phyloP scores from a whole-genome alignment of 2,888 invertebrate genomes.

The Notodonta dromedarius region DNA sequence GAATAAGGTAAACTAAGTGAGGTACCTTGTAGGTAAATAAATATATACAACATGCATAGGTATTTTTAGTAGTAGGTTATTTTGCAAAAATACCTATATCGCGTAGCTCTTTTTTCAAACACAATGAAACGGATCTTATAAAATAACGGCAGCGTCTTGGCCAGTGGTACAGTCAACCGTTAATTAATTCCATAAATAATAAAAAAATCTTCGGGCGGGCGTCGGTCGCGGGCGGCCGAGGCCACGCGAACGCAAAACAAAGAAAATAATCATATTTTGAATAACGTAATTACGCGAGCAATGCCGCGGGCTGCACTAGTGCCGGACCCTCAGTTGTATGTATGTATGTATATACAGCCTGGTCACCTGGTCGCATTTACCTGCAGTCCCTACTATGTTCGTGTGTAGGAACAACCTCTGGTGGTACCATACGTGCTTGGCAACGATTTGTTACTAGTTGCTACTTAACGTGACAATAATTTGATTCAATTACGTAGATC shows the following conservation, averaged over 20 bases:
- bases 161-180: conserved; percentile 31
- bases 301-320: conserved; percentile 33
- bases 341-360: neutral
- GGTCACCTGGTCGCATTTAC: neutral
- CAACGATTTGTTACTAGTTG: too few species aligned
- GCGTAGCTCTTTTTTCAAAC: neutral
- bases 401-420: too few species aligned
- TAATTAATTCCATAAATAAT: conserved; percentile 65
- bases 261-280: conserved; percentile 51
- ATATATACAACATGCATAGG: too few species aligned
- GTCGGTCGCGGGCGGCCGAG: conserved; percentile 13
- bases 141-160: conserved; percentile 16
- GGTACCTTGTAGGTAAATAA: too few species aligned
- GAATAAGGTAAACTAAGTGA: too few species aligned
- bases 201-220: conserved; percentile 35
- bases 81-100: too few species aligned
- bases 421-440: too few species aligned
- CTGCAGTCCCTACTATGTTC: neutral
- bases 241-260: conserved; percentile 40
- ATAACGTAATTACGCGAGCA: conserved; percentile 56
- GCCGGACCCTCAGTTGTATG: conserved; percentile 13
- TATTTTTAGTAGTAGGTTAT: too few species aligned
- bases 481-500: too few species aligned
- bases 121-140: conserved; percentile 7
- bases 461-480: too few species aligned